Evolutionary conservation across 2,888 invertebrate genomes (phyloP).

Genomic region (Beris chalybata): DNA sequence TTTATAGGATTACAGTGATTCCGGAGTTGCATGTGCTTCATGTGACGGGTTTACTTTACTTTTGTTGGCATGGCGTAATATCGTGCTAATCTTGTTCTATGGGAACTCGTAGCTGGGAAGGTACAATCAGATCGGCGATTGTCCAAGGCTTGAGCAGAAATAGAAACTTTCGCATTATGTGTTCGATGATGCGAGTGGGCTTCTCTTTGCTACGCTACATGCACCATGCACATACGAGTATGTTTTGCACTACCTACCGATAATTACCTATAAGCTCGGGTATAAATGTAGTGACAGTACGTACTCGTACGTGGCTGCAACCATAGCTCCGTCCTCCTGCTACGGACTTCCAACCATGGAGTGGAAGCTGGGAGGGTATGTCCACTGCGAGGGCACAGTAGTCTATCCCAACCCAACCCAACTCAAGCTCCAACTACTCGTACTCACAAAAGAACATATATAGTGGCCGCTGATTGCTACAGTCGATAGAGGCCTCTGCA

Average conservation of each 20-base stretch:
- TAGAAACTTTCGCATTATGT: constrained; percentile 6
- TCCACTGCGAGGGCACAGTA: constrained; percentile 9
- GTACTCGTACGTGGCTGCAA: too few species aligned
- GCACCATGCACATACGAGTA: too few species aligned
- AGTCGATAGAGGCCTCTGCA: constrained; percentile 13
- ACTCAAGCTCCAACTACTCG: not conserved
- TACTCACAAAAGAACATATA: constrained; percentile 11
- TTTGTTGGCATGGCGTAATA: constrained; percentile 10
- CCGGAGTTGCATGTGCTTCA: not conserved
- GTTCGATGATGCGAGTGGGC: too few species aligned
- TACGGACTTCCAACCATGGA: constrained; percentile 14
- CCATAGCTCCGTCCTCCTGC: constrained; percentile 3
- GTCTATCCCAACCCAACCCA: not conserved
- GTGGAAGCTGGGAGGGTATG: constrained; percentile 21
- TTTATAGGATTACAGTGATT: constrained; percentile 24
- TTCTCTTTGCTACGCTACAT: too few species aligned
- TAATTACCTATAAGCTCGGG: too few species aligned
- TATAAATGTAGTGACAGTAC: too few species aligned
- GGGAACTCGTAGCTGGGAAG: constrained; percentile 19
- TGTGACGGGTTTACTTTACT: too few species aligned
- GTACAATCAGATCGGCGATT: constrained; percentile 31
- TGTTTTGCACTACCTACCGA: too few species aligned
- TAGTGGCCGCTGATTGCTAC: constrained; percentile 21
- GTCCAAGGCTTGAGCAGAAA: constrained; percentile 27
- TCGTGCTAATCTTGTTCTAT: constrained; percentile 27